Evolutionary conservation across 1,140 invertebrate species (phyloP).

Genomic region (Drosophila grimshawi): DNA sequence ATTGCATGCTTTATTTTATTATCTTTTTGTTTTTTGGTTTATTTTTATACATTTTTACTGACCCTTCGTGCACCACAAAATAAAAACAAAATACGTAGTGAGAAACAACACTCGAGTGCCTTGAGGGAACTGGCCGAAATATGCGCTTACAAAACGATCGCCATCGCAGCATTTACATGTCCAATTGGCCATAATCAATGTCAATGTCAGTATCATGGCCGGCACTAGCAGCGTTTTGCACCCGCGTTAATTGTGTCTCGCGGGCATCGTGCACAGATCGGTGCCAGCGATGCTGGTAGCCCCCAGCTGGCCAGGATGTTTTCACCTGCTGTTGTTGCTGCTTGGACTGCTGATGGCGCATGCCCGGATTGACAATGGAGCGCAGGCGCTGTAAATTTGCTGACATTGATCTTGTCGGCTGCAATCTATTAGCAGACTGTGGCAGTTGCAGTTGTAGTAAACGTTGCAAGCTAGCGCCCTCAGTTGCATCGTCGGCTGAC

Average conservation of each 20-base stretch:
- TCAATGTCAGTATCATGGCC: constrained; percentile 54
- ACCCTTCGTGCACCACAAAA: constrained; percentile 32
- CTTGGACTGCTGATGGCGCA: constrained; percentile 50
- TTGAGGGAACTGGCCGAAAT: constrained; percentile 20
- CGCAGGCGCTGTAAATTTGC: constrained; percentile 56
- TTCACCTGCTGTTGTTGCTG: constrained; percentile 63
- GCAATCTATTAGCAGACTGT: constrained; percentile 74
- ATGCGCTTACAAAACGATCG: constrained; percentile 29
- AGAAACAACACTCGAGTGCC: constrained; percentile 18
- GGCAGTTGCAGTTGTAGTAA: constrained; percentile 14
- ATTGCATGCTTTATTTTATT: constrained; percentile 76
- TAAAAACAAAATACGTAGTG: constrained; percentile 5
- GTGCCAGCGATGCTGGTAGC: constrained; percentile 40
- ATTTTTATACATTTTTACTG: constrained; percentile 19
- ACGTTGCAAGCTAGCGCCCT: constrained; percentile 21
- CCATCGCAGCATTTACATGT: constrained; percentile 48
- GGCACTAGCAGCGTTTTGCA: constrained; percentile 37
- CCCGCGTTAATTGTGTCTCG: constrained; percentile 70
- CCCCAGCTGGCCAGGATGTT: constrained; percentile 40
- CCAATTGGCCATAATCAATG: constrained; percentile 57
- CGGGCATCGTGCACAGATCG: constrained; percentile 49
- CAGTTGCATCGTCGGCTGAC: constrained; percentile 56
- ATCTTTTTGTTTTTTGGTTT: constrained; percentile 34
- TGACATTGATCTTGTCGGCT: constrained; percentile 79
- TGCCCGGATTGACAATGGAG: constrained; percentile 62